A percentile compares a stretch with the other conserved stretches of the same genome.
phyloP scores from a whole-genome alignment of 53 echinoderm and acorn worm genomes.

The Henricia sp. region DNA sequence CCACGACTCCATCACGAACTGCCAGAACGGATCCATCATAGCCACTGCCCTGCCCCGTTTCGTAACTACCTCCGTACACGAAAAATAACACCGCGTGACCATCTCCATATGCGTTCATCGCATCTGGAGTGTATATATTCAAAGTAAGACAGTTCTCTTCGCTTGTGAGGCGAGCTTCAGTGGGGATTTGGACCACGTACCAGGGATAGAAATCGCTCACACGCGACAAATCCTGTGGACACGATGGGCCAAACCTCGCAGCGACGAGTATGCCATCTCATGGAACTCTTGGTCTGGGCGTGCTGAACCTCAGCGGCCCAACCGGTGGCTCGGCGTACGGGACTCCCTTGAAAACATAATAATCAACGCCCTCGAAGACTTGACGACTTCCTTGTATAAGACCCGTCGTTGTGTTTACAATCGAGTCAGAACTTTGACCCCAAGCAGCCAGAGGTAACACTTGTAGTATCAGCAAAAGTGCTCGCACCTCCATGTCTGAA shows the following conservation, averaged over 20 bases:
- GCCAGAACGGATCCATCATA: constrained; percentile 62
- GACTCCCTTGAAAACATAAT: constrained; percentile 46
- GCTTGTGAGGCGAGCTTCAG: background rate
- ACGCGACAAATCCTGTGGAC: constrained; percentile 38
- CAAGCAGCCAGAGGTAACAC: no score
- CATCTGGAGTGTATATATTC: constrained; percentile 64
- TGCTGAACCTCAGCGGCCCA: constrained; percentile 43
- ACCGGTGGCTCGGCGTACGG: constrained; percentile 79
- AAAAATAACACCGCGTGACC: constrained; percentile 64
- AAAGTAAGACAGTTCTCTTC: constrained; percentile 79
- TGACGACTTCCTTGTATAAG: background rate
- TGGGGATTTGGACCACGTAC: background rate
- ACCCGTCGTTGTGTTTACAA: background rate
- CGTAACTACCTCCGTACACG: constrained; percentile 66
- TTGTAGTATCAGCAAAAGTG: no score
- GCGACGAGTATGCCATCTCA: constrained; percentile 40
- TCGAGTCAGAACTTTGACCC: background rate
- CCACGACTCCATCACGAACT: constrained; percentile 54
- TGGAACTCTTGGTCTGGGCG: constrained; percentile 30
- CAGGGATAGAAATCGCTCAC: constrained; percentile 18
- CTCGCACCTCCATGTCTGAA: no score
- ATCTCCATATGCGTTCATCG: background rate
- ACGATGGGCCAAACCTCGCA: constrained; percentile 40
- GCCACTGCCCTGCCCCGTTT: constrained; percentile 41
- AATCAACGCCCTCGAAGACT: background rate